Evolutionary conservation across 2,888 invertebrate species (phyloP).

Genomic region (Eustalomyia histrio): DNA sequence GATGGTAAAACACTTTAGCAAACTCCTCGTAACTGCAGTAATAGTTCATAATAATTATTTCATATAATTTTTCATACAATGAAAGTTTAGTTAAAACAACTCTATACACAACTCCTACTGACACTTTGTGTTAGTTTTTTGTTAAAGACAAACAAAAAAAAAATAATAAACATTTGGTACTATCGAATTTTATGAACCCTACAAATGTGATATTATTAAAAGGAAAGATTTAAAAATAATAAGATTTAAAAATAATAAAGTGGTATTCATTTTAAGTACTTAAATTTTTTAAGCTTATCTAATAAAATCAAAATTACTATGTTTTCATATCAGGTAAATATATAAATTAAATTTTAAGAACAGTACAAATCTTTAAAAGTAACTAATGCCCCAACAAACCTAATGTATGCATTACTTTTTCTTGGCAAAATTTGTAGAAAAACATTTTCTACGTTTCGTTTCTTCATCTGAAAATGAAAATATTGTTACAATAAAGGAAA

Average conservation of each 20-base stretch:
- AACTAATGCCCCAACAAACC: not conserved
- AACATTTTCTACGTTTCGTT: constrained; percentile 15
- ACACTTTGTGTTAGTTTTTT: constrained; percentile 28
- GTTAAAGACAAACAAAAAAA: not conserved
- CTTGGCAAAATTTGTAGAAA: not conserved
- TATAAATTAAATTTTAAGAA: too few relatives aligned
- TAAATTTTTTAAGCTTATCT: too few relatives aligned
- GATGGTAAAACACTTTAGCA: constrained; percentile 30
- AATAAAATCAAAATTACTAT: too few relatives aligned
- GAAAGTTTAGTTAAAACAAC: constrained; percentile 49
- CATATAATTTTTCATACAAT: constrained; percentile 53
- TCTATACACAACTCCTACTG: constrained; percentile 37
- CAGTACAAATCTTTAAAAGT: not conserved
- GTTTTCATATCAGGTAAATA: too few relatives aligned
- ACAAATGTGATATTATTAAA: not conserved
- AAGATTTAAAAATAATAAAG: too few relatives aligned
- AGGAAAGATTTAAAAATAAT: too few relatives aligned
- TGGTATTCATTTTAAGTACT: too few relatives aligned
- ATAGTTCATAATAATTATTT: constrained; percentile 62
- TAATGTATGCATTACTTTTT: not conserved
- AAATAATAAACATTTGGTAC: not conserved
- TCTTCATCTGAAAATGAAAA: constrained; percentile 13
- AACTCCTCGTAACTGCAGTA: constrained; percentile 35
- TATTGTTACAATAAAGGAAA: constrained; percentile 43
- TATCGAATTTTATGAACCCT: not conserved